Evolutionary conservation across 2,113 vertebrate species (phyloP), one percentile per base, ranked within the genome.

Genomic region (Terrapene triunguis): DNA sequence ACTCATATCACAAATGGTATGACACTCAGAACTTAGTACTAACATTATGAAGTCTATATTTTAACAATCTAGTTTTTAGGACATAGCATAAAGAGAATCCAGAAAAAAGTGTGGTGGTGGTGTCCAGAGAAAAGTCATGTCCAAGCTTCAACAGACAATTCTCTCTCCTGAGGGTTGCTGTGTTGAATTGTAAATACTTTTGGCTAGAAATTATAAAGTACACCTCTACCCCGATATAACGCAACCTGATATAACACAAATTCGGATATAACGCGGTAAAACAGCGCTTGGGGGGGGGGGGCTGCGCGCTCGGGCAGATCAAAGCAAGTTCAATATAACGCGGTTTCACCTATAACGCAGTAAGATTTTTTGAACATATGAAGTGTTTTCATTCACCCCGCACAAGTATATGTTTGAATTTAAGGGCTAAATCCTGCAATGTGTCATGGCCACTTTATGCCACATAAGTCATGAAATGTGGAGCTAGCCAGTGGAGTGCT

Each of bases 1-100:
- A 80, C 86, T 91, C 48, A 47, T 2, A 50, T 62, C 78, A 72
- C 0, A 0, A 69, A n/a, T n/a, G 50, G 79, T 29, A 59, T 25
- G 53, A 65, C 0, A 1, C 2, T 0, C 1, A 35, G 80, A 25
- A 14, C 29, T 65, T 76, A 44, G 10, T 76, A 76, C 17, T 4
- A 4, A 6, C 0, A 10, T 27, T 27, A 59, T 4, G 53, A 6
- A 10, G 51, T n/a, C 74, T 72, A 27, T 59, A 17, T 54, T 54
- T 38, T 38, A 85, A 53, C 42, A 59, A 38, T 38, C 8, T 13
- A 5, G 32, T 4, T 79, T 88, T 74, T 14, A 83, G 54, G 48
- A 57, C 24, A 78, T 10, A 79, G 25, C 90, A 83, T 8, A 81
- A 90, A 85, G 4, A 85, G 8, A 32, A 48, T 44, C 5, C 17